Base-by-base conservation (phyloP, 2,797 vertebrate genomes). In the Catamblyrhynchus diadema region DNA sequence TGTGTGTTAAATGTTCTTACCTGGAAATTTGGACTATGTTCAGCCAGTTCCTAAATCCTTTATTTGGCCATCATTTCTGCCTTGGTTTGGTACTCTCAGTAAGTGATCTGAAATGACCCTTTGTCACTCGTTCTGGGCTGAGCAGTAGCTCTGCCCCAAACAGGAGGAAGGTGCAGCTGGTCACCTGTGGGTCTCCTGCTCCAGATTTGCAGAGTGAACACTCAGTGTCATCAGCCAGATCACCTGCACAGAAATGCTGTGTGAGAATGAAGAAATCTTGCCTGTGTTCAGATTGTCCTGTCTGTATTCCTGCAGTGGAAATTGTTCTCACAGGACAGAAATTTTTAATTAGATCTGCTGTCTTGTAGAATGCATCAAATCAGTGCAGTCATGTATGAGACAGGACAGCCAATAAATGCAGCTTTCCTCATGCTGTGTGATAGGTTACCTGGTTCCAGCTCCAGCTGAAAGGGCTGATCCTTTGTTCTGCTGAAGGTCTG, bases 91-190 rank as follows among this genome's bases (percentile, higher is more conserved):
- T 22, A 17, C n/a, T 35, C 53, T 47, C 12, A 32, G 64, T 15
- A 33, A 27, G 4, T 47, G 24, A 32, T 60, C 47, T 22, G 17
- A 90, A 90, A 44, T 24, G 48, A n/a, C 25, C 13, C 27, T 71
- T 65, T 42, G 47, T 47, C 35, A 22, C 18, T 70, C 1, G 0
- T 83, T 74, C 57, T 60, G 28, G 37, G 19, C 61, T 67, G 39
- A 37, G 35, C 10, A 32, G 56, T 37, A 28, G 48, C 32, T 87
- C 12, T 77, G 47, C 17, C 22, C 25, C 59, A 62, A 66, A 41
- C 1, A 51, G 45, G 57, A 88, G 42, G 35, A 71, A 62, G 7
- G 16, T 0, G 0, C 15, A 61, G 37, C 39, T 45, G 16, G 13
- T 72, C 9, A 0, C 24, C 14, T 45, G n/a, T 22, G 53, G 8